Base-by-base conservation (phyloP, 2,797 vertebrate genomes). In the Labeo calbasu region DNA sequence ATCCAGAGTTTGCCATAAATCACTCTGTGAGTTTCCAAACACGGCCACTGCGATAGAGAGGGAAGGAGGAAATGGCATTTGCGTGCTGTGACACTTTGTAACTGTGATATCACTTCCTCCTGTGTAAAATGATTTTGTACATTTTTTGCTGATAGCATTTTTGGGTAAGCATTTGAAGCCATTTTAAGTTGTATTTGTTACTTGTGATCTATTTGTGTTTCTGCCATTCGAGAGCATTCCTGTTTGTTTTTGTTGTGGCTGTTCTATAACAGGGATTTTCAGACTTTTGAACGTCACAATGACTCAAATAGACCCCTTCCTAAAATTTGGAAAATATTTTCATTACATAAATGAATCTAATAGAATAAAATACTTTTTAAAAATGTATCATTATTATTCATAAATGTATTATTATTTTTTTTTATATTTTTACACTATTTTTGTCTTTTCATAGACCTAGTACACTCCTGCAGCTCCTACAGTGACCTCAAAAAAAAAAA, bases 1-100 rank as follows among this genome's bases (percentile, higher is more conserved):
- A 53, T 68, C 28, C 63, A 69, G 73, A 77, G 73, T 77, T 59
- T 43, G 55, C 21, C 21, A 43, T 59, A 43, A 59, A 77, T 59
- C 36, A 23, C 53, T 72, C 46, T 3, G 14, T 71, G 17, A 76
- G 28, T 75, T 75, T 75, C 19, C 50, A 75, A 75, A 14, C 51
- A 40, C 7, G 1, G 11, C 11, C 28, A 1, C 32, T 4, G 19
- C 14, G n/a, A 59, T 23, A 8, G 8, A 77, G 36, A 23, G 21
- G 2, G 13, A 43, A 73, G 36, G n/a, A 25, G 36, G 73, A 59
- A 17, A 59, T 21, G 14, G 21, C 8, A 9, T 43, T 59, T 25
- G 53, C 0, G 8, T 17, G 53, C 73, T 17, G 73, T 77, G 32
- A n/a, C 43, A 57, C 13, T 76, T 36, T 40, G 19, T 23, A 57